A percentile compares a stretch with the other conserved stretches of the same genome.
Evolutionary conservation across 2,888 invertebrate genomes (phyloP).

Genomic region (Melinaea menophilus): DNA sequence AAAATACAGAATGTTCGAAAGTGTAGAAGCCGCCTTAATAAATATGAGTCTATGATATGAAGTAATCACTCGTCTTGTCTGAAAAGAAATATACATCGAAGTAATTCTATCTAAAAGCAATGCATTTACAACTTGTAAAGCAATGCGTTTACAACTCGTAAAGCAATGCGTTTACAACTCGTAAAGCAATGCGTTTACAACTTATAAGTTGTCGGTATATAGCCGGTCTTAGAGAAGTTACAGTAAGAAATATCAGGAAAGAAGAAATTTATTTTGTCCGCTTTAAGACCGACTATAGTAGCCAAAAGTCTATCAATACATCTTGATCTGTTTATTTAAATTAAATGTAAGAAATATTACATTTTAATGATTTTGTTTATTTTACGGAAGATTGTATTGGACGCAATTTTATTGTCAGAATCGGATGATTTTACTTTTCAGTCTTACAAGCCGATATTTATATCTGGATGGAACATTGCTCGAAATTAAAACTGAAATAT

Average conservation of each 20-base stretch:
- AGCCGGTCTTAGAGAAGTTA: too few relatives aligned
- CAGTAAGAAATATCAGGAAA: too few relatives aligned
- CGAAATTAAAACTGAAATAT: conserved; percentile 21
- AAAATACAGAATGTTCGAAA: conserved; percentile 22
- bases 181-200: neutral
- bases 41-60: conserved; percentile 2
- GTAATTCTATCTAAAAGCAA: neutral
- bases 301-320: neutral
- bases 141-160: neutral
- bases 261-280: too few relatives aligned
- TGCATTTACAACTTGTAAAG: neutral
- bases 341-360: neutral
- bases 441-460: conserved; percentile 49
- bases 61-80: neutral
- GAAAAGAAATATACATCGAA: neutral
- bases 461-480: conserved; percentile 48
- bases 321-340: neutral
- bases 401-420: conserved; percentile 63
- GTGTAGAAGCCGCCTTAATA: conserved; percentile 1
- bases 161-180: neutral
- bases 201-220: neutral
- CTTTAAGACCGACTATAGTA: neutral
- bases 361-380: neutral
- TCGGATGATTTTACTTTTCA: conserved; percentile 45
- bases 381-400: conserved; percentile 36